These are phyloP conservation scores for Drosophila percnosoma DNA, from an alignment of 2,888 invertebrate species.

Conservation along the genomic window DNA sequence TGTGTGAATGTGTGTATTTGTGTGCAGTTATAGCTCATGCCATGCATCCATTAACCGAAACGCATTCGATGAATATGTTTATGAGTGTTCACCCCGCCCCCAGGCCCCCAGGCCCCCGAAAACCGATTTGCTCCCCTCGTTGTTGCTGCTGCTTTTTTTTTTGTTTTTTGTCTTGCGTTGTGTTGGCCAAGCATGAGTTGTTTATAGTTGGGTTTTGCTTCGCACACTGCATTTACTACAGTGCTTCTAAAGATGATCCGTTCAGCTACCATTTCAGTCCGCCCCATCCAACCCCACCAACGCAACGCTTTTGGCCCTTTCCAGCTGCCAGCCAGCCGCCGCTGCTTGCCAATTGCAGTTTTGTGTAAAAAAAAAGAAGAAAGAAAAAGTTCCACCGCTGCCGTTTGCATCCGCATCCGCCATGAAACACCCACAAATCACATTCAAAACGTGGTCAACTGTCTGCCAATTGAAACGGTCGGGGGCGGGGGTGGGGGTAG, in stretches of 20 bases:
- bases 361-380: conserved; percentile 21
- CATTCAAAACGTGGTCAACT: conserved; percentile 62
- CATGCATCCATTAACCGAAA: conserved; percentile 31
- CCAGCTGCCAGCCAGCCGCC: not conserved
- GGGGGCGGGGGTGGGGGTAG: not conserved
- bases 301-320: too few species aligned
- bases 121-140: conserved; percentile 1
- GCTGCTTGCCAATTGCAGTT: conserved; percentile 50
- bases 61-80: conserved; percentile 58
- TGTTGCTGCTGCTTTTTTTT: not conserved
- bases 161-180: not conserved
- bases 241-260: conserved; percentile 51
- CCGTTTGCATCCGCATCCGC: conserved; percentile 61
- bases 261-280: conserved; percentile 22
- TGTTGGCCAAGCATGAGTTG: conserved; percentile 38
- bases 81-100: conserved; percentile 23
- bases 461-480: conserved; percentile 6
- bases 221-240: conserved; percentile 31
- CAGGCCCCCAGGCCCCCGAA: not conserved
- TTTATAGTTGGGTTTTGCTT: conserved; percentile 48
- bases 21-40: conserved; percentile 12
- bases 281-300: not conserved
- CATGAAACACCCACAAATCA: conserved; percentile 62
- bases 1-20: not conserved
- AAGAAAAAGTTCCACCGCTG: conserved; percentile 36